Percentiles rank a stretch among this genome's conserved stretches.
Conservation (phyloP, 2,888 invertebrate species). For the Crossocerus cetratus region DNA sequence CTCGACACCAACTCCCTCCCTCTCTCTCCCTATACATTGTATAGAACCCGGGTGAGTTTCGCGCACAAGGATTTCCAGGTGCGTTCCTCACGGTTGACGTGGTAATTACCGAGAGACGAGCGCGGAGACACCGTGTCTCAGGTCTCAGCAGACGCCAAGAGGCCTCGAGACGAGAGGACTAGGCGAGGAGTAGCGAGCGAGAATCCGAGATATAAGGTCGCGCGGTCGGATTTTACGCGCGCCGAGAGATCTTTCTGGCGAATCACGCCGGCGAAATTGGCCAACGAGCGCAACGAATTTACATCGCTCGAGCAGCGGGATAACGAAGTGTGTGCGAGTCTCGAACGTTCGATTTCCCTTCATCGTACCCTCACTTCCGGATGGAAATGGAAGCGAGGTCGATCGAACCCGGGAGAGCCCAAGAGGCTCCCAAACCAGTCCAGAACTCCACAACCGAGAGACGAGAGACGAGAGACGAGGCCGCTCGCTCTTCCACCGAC, state of each 20-base stretch:
- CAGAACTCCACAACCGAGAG: too few relatives aligned
- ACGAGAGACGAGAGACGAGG: slow-evolving; percentile 42
- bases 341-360: slow-evolving; percentile 64
- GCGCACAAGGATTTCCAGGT: too few relatives aligned
- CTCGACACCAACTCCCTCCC: too few relatives aligned
- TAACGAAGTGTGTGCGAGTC: slow-evolving; percentile 48
- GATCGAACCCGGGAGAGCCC: slow-evolving; percentile 52
- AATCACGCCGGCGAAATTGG: slow-evolving; percentile 45
- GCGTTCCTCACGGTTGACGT: too few relatives aligned
- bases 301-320: slow-evolving; percentile 36
- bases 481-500: slow-evolving; percentile 37
- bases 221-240: neutral
- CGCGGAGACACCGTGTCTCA: neutral
- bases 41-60: too few relatives aligned
- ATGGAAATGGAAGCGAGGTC: slow-evolving; percentile 64
- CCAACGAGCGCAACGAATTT: slow-evolving; percentile 33
- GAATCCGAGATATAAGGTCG: too few relatives aligned
- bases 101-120: neutral
- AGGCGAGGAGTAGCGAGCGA: too few relatives aligned
- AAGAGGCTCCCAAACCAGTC: slow-evolving; percentile 53
- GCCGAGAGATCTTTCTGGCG: slow-evolving; percentile 28
- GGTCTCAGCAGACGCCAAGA: neutral
- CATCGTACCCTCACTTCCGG: slow-evolving; percentile 62
- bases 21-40: too few relatives aligned
- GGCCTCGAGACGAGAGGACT: neutral